Base-by-base conservation (phyloP, 2,113 vertebrate species). In the Pterocles orientalis region DNA sequence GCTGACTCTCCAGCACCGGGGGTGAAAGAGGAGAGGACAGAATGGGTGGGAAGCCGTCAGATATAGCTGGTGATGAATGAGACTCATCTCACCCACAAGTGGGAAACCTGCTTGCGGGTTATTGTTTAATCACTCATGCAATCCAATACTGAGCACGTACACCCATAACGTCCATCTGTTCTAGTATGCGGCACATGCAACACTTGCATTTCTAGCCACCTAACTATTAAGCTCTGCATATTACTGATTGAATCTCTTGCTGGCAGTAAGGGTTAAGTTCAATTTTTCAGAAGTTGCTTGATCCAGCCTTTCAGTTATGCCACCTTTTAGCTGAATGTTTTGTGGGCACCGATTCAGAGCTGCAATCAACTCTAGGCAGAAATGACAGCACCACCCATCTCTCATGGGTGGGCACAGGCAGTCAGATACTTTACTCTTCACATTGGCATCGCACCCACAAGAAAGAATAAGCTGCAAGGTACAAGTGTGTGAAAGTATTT, bases 121-220 rank as follows among this genome's bases (percentile, higher is more conserved):
- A 93, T 95, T 94, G 96, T 97, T 97, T 87, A 96, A 98, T 94
- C 95, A 97, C 93, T 97, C 97, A 95, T 82, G 92, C 93, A 93
- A 77, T 97, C 92, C 90, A 96, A 62, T 85, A 84, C 54, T 57
- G 83, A 97, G 95, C 94, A 95, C 92, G 97, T 97, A 91, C 80
- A 97, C 97, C 94, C 73, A 84, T 92, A 94, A 97, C n/a, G 89
- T 95, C 95, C 95, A 97, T 97, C 96, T 85, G 92, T 80, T 97
- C 91, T 72, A 94, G 76, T 56, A 92, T 84, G 94, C 58, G 25
- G 83, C 54, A 88, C 66, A 83, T 93, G 92, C 94, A 94, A 95
- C 85, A 77, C 91, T 97, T 82, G 80, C 91, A 80, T 95, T 68
- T 82, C 83, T 57, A 93, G 92, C 73, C 82, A 90, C 83, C 91